Percentiles rank a stretch among this genome's conserved stretches.
phyloP scores from a whole-genome alignment of 2,888 invertebrate genomes.

The Aphodius sticticus region DNA sequence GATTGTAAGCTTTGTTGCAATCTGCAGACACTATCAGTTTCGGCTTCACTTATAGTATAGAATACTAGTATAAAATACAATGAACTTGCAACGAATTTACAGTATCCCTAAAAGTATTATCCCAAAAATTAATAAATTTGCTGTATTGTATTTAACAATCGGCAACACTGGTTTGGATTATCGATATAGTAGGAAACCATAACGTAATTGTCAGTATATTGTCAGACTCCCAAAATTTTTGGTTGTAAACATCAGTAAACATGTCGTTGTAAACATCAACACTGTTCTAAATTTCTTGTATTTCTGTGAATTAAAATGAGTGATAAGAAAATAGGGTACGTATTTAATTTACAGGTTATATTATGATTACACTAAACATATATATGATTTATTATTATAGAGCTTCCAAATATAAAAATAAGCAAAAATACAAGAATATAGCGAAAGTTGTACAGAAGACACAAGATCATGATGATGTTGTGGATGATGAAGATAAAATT shows the following conservation, averaged over 20 bases:
- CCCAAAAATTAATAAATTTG: too few species aligned
- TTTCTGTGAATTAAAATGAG: conserved; percentile 24
- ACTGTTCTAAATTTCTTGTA: neutral
- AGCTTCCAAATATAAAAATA: conserved; percentile 35
- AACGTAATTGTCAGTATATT: neutral
- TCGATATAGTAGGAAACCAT: neutral
- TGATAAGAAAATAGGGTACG: conserved; percentile 33
- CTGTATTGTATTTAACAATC: too few species aligned
- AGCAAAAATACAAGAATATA: conserved; percentile 33
- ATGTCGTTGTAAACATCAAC: neutral
- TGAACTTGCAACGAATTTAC: too few species aligned
- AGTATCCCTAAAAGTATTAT: too few species aligned
- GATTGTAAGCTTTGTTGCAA: neutral
- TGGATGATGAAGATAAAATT: conserved; percentile 26
- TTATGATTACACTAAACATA: neutral
- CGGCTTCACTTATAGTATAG: too few species aligned
- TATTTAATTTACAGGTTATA: neutral
- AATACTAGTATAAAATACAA: too few species aligned
- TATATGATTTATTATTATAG: conserved; percentile 20
- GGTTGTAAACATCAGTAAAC: too few species aligned
- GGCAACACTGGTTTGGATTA: neutral
- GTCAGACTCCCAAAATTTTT: neutral
- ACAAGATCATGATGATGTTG: neutral
- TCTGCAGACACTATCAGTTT: too few species aligned
- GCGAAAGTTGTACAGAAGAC: conserved; percentile 29